phyloP scores from a whole-genome alignment of 2,797 vertebrate genomes.

The Acipenser oxyrinchus region DNA sequence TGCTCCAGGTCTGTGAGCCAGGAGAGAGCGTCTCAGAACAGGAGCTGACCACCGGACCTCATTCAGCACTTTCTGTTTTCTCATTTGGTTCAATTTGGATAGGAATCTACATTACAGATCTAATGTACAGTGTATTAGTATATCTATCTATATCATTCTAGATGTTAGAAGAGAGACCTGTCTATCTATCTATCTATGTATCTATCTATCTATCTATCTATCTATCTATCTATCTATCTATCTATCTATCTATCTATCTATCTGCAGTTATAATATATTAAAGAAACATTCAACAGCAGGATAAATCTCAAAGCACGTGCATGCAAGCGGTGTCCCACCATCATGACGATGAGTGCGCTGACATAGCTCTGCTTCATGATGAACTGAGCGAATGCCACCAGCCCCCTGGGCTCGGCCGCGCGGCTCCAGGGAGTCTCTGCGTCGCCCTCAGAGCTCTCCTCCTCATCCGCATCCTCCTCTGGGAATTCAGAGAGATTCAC shows the following conservation, averaged over 20 bases:
- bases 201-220: too few relatives aligned
- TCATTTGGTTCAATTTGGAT: too few relatives aligned
- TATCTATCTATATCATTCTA: too few relatives aligned
- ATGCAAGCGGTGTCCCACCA: slow-evolving; percentile 42
- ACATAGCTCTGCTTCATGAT: slow-evolving; percentile 70
- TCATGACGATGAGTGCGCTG: slow-evolving; percentile 65
- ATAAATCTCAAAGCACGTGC: too few relatives aligned
- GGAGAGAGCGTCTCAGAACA: not conserved
- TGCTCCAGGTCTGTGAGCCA: slow-evolving; percentile 56
- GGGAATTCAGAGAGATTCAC: not conserved
- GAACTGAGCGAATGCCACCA: slow-evolving; percentile 50
- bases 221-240: too few relatives aligned
- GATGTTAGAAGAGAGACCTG: not conserved
- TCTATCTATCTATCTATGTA: too few relatives aligned
- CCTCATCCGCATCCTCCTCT: slow-evolving; percentile 18
- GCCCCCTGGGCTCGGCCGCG: slow-evolving; percentile 37
- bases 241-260: not conserved
- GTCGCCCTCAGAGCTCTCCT: slow-evolving; percentile 15
- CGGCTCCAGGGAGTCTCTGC: not conserved
- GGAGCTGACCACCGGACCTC: not conserved
- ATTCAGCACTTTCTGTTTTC: not conserved
- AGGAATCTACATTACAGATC: too few relatives aligned
- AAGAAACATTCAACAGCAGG: too few relatives aligned
- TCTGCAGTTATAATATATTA: not conserved
- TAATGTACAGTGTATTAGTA: too few relatives aligned